Evolutionary conservation across 2,888 invertebrate genomes (phyloP).

Genomic region (Drosophila meridiana): DNA sequence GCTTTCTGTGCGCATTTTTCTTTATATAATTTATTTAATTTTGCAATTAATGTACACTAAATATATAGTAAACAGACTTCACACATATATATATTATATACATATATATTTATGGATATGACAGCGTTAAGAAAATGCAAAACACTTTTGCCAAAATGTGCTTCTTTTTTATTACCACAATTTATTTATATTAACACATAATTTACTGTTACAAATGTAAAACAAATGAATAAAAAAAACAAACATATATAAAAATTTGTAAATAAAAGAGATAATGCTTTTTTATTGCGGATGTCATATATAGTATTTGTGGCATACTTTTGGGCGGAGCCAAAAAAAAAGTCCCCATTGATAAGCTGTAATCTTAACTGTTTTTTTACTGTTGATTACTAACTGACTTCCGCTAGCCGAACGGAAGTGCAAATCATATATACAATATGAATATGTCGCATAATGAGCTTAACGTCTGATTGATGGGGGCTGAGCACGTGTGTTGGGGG

Average conservation of each 20-base stretch:
- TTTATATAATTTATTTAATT: constrained; percentile 47
- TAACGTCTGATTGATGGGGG: constrained; percentile 74
- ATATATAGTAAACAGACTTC: constrained; percentile 29
- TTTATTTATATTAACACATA: constrained; percentile 76
- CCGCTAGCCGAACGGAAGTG: constrained; percentile 62
- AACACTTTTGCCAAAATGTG: constrained; percentile 63
- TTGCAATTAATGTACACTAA: constrained; percentile 35
- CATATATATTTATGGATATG: constrained; percentile 25
- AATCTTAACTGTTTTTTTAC: constrained; percentile 54
- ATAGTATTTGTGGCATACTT: constrained; percentile 55
- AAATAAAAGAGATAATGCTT: constrained; percentile 39
- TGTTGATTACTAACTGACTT: constrained; percentile 35
- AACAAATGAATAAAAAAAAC: constrained; percentile 28
- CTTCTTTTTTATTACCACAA: constrained; percentile 42
- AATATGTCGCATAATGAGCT: constrained; percentile 53
- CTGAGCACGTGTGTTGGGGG: background rate
- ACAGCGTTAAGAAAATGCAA: constrained; percentile 50
- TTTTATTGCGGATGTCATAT: background rate
- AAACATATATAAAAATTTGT: constrained; percentile 33
- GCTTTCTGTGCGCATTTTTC: constrained; percentile 45
- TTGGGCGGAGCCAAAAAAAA: constrained; percentile 44
- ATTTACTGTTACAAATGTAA: constrained; percentile 62
- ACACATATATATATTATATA: constrained; percentile 2
- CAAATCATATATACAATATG: constrained; percentile 51
- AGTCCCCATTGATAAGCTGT: constrained; percentile 13